Percentiles rank a stretch among this genome's conserved stretches.
Evolutionary conservation across 2,888 invertebrate genomes (phyloP).

Genomic region (Aspidiotus destructor): DNA sequence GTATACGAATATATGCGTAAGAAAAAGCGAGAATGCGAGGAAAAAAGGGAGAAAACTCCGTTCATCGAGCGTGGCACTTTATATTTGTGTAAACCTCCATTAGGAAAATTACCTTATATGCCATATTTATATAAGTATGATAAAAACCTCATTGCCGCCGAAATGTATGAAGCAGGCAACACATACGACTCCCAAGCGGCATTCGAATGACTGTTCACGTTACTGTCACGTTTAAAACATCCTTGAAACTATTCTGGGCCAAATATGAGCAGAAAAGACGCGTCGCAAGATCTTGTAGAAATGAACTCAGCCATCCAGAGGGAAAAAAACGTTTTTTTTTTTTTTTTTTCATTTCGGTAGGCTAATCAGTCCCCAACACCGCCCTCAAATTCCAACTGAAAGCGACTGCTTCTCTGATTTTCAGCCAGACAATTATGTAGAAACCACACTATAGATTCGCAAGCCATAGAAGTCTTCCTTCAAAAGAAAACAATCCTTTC

Average conservation of each 20-base stretch:
- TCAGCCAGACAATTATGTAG: too few relatives aligned
- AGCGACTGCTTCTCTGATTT: too few relatives aligned
- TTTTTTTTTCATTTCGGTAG: too few relatives aligned
- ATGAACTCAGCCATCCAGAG: neutral
- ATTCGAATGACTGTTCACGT: constrained; percentile 27
- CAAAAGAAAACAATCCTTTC: too few relatives aligned
- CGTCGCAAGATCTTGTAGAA: constrained; percentile 17
- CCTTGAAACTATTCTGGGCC: constrained; percentile 20
- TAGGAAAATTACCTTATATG: constrained; percentile 33
- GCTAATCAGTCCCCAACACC: too few relatives aligned
- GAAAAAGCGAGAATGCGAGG: neutral
- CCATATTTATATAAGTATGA: constrained; percentile 30
- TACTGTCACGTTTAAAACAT: constrained; percentile 30
- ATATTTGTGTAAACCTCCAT: constrained; percentile 28
- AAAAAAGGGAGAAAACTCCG: constrained; percentile 9
- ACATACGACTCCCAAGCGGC: constrained; percentile 28
- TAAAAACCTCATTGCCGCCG: constrained; percentile 29
- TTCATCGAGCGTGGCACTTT: constrained; percentile 14
- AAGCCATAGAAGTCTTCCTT: too few relatives aligned
- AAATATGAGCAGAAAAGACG: constrained; percentile 23
- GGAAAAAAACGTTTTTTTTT: too few relatives aligned
- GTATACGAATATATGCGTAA: neutral
- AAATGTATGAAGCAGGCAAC: constrained; percentile 27
- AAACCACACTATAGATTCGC: too few relatives aligned
- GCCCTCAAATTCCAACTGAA: too few relatives aligned